phyloP scores from a whole-genome alignment of 2,113 vertebrate species.

The Gobius niger region DNA sequence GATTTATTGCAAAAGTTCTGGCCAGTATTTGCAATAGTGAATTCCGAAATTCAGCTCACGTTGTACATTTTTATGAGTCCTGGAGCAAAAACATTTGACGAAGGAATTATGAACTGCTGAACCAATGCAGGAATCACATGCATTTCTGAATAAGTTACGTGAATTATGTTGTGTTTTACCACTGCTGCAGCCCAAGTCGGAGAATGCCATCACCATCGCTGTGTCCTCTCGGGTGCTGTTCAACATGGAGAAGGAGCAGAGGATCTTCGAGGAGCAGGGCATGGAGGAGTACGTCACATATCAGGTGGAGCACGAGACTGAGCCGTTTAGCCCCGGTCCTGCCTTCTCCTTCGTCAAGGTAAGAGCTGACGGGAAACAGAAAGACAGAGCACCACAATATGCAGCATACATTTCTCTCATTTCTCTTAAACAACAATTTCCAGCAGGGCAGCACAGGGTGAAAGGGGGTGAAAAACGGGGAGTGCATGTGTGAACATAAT shows the following conservation, averaged over 20 bases:
- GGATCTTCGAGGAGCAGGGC: constrained; percentile 84
- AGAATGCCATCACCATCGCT: constrained; percentile 91
- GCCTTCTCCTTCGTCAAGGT: constrained; percentile 97
- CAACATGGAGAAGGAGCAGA: constrained; percentile 93
- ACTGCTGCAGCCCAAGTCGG: constrained; percentile 82
- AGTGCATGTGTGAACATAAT: too few species aligned
- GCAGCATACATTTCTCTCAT: neutral
- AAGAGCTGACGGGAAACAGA: constrained; percentile 8
- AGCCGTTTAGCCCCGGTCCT: constrained; percentile 88
- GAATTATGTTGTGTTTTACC: neutral
- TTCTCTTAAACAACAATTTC: too few species aligned
- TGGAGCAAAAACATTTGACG: too few species aligned
- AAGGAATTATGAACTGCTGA: too few species aligned
- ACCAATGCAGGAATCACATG: too few species aligned
- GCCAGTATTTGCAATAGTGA: too few species aligned
- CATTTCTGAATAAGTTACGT: neutral
- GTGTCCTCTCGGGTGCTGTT: constrained; percentile 92
- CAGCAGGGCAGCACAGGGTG: neutral
- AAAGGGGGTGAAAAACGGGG: too few species aligned
- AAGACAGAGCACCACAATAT: neutral
- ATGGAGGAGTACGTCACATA: constrained; percentile 92
- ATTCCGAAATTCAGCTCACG: too few species aligned
- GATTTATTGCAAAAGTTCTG: too few species aligned
- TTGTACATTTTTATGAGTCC: too few species aligned
- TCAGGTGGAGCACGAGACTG: constrained; percentile 88